Evolutionary conservation across 2,113 vertebrate genomes (phyloP).

Genomic region (Aptenodytes forsteri): DNA sequence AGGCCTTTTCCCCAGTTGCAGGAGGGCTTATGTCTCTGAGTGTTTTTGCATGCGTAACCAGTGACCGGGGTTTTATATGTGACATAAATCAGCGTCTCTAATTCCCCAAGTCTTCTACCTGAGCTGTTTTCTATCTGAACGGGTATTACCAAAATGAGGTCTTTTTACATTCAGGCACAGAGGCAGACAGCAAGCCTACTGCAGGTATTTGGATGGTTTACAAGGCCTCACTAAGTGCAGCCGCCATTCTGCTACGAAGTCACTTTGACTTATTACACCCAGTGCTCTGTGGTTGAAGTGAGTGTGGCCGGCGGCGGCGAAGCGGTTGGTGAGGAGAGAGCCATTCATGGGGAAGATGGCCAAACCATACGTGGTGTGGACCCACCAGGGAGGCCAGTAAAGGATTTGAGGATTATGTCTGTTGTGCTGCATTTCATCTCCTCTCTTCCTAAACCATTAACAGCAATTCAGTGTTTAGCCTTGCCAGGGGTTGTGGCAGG

Average conservation of each 20-base stretch:
- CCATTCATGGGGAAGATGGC: background rate
- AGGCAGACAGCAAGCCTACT: background rate
- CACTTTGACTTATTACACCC: background rate
- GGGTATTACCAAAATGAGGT: background rate
- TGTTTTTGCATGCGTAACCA: background rate
- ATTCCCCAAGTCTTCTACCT: background rate
- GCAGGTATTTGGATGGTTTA: background rate
- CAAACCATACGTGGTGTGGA: background rate
- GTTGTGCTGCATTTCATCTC: background rate
- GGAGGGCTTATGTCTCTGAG: background rate
- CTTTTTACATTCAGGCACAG: background rate
- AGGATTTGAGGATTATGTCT: background rate
- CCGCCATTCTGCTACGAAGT: fast-evolving
- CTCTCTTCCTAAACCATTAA: background rate
- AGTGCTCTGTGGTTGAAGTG: background rate
- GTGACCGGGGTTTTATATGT: background rate
- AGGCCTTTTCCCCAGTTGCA: background rate
- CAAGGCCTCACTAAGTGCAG: background rate
- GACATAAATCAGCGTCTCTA: background rate
- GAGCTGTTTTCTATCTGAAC: background rate
- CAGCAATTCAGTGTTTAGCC: background rate
- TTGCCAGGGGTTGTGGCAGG: background rate
- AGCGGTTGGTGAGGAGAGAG: background rate
- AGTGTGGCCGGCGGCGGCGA: fast-evolving
- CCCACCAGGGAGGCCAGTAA: background rate